Conservation (phyloP, 1,140 invertebrate species). For the Trypoxylus dichotomus region DNA sequence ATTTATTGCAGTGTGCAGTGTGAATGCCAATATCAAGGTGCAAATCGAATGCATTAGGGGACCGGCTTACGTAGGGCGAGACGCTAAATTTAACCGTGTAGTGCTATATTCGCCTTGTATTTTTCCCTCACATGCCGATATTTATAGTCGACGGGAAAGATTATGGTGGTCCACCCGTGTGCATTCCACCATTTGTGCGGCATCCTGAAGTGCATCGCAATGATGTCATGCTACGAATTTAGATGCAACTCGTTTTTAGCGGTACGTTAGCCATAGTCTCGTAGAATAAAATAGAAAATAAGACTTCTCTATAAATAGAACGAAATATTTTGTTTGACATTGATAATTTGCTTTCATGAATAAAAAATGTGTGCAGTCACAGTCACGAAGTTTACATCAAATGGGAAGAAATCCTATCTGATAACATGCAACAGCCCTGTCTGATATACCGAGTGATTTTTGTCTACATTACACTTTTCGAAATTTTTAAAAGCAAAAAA, state of each 20-base stretch:
- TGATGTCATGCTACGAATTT: neutral
- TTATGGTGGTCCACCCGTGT: neutral
- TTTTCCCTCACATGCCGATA: slow-evolving; percentile 3
- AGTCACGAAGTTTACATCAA: too few relatives aligned
- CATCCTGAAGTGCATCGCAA: neutral
- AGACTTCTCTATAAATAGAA: too few relatives aligned
- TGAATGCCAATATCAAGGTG: slow-evolving; percentile 19
- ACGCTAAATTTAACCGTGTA: neutral
- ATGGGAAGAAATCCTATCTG: too few relatives aligned
- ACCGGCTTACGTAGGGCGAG: neutral
- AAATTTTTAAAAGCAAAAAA: too few relatives aligned
- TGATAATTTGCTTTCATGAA: too few relatives aligned
- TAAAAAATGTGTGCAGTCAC: too few relatives aligned
- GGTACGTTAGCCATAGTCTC: too few relatives aligned
- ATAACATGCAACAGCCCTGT: too few relatives aligned
- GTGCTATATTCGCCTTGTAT: slow-evolving; percentile 16
- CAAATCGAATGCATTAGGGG: neutral
- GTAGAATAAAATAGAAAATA: too few relatives aligned
- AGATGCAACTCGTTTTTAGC: neutral
- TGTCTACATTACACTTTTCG: too few relatives aligned
- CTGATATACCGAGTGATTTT: too few relatives aligned
- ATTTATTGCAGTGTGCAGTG: neutral
- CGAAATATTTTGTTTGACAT: too few relatives aligned
- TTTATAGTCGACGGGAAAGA: neutral
- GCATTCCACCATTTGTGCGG: neutral